Percentiles rank a stretch among this genome's conserved stretches.
Evolutionary conservation across 2,888 invertebrate species (phyloP).

Genomic region (Drosophila trichaetosa): DNA sequence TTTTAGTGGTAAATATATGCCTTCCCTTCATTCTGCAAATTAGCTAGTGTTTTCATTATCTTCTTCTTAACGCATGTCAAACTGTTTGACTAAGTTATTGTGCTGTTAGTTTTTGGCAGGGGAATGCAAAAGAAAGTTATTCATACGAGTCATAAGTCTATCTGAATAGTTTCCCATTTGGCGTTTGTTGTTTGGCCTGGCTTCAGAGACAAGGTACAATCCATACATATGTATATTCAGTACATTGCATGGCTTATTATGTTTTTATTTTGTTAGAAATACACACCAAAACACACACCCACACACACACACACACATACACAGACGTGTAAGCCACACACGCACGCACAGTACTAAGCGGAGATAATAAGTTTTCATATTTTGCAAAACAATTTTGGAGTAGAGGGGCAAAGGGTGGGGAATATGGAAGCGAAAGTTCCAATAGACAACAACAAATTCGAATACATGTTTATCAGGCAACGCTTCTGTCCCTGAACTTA

Average conservation of each 20-base stretch:
- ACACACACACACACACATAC: background rate
- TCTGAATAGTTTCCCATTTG: constrained; percentile 37
- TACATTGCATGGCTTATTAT: constrained; percentile 35
- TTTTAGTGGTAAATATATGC: background rate
- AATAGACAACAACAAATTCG: constrained; percentile 25
- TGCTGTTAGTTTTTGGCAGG: constrained; percentile 4
- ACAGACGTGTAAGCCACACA: background rate
- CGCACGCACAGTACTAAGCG: background rate
- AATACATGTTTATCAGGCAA: constrained; percentile 10
- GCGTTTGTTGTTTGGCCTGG: constrained; percentile 4
- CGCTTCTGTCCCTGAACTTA: background rate
- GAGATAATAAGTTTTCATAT: constrained; percentile 66
- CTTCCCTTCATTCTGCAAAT: background rate
- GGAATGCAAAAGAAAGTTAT: constrained; percentile 16
- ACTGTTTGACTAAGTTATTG: constrained; percentile 19
- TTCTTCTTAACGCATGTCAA: background rate
- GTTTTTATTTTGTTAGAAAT: constrained; percentile 18
- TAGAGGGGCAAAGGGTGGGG: background rate
- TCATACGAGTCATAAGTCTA: constrained; percentile 27
- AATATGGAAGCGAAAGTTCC: constrained; percentile 18
- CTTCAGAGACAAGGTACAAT: constrained; percentile 3
- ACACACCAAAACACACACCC: background rate
- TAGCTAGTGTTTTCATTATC: background rate
- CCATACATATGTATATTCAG: background rate
- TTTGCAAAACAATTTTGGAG: constrained; percentile 39